phyloP scores from a whole-genome alignment of 2,797 vertebrate genomes.

The Spondyliosoma cantharus region DNA sequence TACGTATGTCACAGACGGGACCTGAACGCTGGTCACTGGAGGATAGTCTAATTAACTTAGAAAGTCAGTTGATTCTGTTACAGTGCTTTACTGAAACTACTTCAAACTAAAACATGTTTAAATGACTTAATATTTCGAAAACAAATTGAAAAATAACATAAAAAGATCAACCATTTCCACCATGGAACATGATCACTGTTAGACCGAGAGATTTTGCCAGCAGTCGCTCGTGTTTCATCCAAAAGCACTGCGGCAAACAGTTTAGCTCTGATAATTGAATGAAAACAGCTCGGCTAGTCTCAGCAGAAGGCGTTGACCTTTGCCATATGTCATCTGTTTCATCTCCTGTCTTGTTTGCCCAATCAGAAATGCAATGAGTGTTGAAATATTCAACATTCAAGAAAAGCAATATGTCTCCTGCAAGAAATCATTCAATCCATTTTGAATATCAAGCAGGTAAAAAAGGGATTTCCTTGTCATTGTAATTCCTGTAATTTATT shows the following conservation, averaged over 20 bases:
- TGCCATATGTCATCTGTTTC: constrained; percentile 47
- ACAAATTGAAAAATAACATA: not conserved
- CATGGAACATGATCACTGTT: not conserved
- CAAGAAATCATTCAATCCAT: constrained; percentile 25
- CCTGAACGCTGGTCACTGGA: too few species aligned
- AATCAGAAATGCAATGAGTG: constrained; percentile 52
- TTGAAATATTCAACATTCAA: constrained; percentile 64
- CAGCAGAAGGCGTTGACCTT: constrained; percentile 53
- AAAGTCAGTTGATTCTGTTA: too few species aligned
- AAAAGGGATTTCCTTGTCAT: not conserved
- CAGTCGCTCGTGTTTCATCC: not conserved
- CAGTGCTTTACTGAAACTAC: too few species aligned
- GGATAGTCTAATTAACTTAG: too few species aligned
- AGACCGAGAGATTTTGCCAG: not conserved
- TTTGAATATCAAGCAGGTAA: constrained; percentile 49
- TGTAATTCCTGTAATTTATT: constrained; percentile 33
- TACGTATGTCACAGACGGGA: too few species aligned
- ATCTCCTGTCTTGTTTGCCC: constrained; percentile 27
- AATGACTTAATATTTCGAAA: not conserved
- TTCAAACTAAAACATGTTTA: too few species aligned
- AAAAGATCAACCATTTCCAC: not conserved
- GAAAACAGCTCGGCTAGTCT: constrained; percentile 1
- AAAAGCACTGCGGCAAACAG: not conserved
- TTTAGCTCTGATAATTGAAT: constrained; percentile 24
- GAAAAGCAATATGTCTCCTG: constrained; percentile 30